Evolutionary conservation across 2,888 invertebrate genomes (phyloP).

Genomic region (Synanthedon andrenaeformis): DNA sequence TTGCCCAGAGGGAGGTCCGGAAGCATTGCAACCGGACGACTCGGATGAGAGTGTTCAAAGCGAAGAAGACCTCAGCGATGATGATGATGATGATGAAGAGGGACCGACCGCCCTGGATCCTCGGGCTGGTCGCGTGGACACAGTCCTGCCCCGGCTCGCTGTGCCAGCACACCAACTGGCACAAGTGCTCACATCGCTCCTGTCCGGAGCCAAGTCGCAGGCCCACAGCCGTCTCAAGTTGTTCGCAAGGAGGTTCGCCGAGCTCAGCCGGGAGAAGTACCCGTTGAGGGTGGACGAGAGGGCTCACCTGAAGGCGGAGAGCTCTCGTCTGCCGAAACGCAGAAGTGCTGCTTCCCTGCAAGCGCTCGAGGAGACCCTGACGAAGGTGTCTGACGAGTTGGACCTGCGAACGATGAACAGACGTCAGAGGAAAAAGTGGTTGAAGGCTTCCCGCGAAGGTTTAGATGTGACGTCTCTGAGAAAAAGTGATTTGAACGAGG

Average conservation of each 20-base stretch:
- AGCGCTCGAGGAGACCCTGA: conserved; percentile 61
- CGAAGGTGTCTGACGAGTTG: conserved; percentile 43
- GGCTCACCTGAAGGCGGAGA: conserved; percentile 27
- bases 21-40: conserved; percentile 66
- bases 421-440: no score
- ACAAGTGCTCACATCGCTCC: conserved; percentile 60
- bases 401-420: conserved; percentile 34
- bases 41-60: conserved; percentile 30
- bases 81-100: conserved; percentile 13
- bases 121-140: conserved; percentile 83
- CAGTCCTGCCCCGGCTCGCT: conserved; percentile 75
- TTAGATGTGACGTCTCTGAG: no score
- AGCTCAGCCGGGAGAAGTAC: conserved; percentile 72
- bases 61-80: conserved; percentile 20
- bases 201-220: conserved; percentile 54
- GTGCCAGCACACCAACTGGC: conserved; percentile 74
- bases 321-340: conserved; percentile 35
- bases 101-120: conserved; percentile 72
- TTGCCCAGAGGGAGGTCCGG: conserved; percentile 77
- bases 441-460: no score
- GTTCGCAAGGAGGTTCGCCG: conserved; percentile 62
- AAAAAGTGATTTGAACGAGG: no score
- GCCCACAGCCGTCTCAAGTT: conserved; percentile 70
- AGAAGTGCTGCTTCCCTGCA: conserved; percentile 40
- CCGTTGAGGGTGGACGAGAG: conserved; percentile 69